Evolutionary conservation across 2,888 invertebrate species (phyloP).

Genomic region (Homarus gammarus): DNA sequence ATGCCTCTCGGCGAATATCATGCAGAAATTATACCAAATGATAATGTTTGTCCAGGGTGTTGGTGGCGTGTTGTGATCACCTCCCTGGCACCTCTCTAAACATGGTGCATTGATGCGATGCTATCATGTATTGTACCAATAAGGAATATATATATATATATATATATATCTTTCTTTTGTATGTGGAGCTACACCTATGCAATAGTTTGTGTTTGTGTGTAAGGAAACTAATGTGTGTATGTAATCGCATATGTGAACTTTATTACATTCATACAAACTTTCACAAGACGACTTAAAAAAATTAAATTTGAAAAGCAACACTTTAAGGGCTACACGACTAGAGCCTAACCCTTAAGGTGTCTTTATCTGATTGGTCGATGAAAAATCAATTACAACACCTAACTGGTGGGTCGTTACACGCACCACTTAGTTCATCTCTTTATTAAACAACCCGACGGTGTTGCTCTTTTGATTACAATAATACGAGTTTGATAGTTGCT

Average conservation of each 20-base stretch:
- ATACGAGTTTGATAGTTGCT: background rate
- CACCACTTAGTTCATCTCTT: background rate
- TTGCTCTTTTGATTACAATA: background rate
- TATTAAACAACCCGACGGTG: background rate
- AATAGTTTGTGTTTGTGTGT: too few relatives aligned
- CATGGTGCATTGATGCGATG: background rate
- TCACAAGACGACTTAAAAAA: too few relatives aligned
- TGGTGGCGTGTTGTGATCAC: background rate
- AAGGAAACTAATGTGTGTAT: too few relatives aligned
- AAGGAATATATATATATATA: conserved; percentile 39
- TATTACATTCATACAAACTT: too few relatives aligned
- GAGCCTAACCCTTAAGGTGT: background rate
- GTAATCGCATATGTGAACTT: too few relatives aligned
- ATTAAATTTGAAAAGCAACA: too few relatives aligned
- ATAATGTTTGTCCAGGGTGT: conserved; percentile 39
- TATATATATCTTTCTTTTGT: background rate
- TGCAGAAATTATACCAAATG: conserved; percentile 42
- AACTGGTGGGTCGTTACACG: background rate
- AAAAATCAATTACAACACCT: background rate
- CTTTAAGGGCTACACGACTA: background rate
- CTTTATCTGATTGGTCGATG: background rate
- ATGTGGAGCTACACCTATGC: too few relatives aligned
- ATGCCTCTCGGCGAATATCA: conserved; percentile 49
- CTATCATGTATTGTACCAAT: background rate
- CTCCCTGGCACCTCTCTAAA: background rate